phyloP scores from a whole-genome alignment of 2,888 invertebrate species.

The Clitarchus hookeri region DNA sequence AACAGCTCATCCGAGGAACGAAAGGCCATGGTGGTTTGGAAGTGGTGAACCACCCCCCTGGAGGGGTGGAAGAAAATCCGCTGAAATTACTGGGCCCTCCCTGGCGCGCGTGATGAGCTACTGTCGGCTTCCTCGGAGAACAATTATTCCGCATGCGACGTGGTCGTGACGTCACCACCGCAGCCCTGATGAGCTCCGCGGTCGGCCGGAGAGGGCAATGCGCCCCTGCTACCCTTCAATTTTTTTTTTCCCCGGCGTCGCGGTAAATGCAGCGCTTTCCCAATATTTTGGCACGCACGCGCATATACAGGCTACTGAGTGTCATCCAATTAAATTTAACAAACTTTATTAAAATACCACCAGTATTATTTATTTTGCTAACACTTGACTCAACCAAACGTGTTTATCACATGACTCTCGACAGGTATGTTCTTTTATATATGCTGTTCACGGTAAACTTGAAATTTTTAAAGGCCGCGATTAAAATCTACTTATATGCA shows the following conservation, averaged over 20 bases:
- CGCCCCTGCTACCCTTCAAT: neutral
- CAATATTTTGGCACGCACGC: no score
- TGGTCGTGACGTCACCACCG: constrained; percentile 8
- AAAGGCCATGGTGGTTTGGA: neutral
- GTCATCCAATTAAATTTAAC: no score
- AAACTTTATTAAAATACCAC: no score
- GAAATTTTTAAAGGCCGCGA: no score
- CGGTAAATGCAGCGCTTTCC: no score
- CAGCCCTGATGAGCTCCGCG: neutral
- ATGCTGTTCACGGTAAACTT: no score
- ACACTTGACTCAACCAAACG: no score
- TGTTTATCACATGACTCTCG: no score
- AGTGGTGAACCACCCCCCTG: neutral
- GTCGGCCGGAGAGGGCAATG: neutral
- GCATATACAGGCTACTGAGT: no score
- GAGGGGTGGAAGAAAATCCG: neutral
- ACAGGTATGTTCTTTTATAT: no score
- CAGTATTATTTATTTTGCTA: no score
- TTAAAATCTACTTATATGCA: no score
- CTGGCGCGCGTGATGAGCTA: neutral
- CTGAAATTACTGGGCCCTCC: neutral
- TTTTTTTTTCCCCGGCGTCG: neutral
- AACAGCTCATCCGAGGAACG: neutral
- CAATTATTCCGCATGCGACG: neutral
- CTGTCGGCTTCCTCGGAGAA: neutral